Evolutionary conservation across 1,140 invertebrate species (phyloP), one percentile per base, ranked within the genome.

Genomic region (Rhopalosiphum maidis): DNA sequence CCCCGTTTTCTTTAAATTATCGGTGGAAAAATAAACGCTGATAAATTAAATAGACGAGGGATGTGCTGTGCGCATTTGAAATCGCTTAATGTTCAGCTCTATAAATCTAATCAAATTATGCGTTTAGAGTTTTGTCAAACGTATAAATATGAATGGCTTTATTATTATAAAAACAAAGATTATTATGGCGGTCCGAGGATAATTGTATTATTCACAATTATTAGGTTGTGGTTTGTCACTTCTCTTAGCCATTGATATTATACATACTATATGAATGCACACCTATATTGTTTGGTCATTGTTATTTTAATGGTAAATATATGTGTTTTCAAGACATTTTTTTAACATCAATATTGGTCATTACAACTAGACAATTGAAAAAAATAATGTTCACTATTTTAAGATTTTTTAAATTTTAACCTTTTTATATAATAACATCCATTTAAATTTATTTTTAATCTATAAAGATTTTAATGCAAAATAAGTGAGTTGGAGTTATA

Each of bases 251-350:
- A 68, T n/a, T 3, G 15, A 48, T n/a, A 68, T 68, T n/a, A 18
- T n/a, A 68, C 15, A 30, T 0, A 0, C 4, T n/a, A 68, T 2
- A 18, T 0, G 9, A 3, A 4, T n/a, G 11, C 5, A n/a, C 1
- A 15, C 6, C 5, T 18, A 18, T 48, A 68, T n/a, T n/a, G n/a
- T 68, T 68, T n/a, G 15, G n/a, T n/a, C 5, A n/a, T 0, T n/a
- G 4, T 68, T 68, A 68, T 68, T 68, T n/a, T 68, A 60, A 11
- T 30, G 15, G 60, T 68, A 18, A 15, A 68, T n/a, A 4, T 68
- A 68, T n/a, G 30, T n/a, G 11, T 68, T 68, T 68, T 68, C 0
- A 30, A 68, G 30, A n/a, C 0, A n/a, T 68, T 68, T n/a, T n/a
- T n/a, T 68, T 18, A 48, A 48, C 15, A 15, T 11, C 55, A 25